A percentile compares a stretch with the other conserved stretches of the same genome.
Conservation (phyloP, 1,140 invertebrate species). For the Plectrocnemia conspersa region DNA sequence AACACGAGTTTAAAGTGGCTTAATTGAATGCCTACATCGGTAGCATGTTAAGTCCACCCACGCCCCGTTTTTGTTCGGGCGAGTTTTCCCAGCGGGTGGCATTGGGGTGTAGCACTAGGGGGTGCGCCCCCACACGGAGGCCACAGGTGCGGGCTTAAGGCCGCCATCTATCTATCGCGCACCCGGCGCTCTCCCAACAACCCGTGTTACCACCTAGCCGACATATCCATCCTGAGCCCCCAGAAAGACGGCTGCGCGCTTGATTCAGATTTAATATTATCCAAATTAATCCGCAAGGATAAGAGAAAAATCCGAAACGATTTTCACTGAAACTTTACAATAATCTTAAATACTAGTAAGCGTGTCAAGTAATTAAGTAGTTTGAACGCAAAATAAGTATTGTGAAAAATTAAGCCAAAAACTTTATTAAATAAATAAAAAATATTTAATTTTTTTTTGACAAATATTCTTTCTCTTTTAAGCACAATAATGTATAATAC, state of each 20-base stretch:
- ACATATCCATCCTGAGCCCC: conserved; percentile 3
- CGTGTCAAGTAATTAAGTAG: too few relatives aligned
- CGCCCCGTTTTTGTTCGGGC: conserved; percentile 4
- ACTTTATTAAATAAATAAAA: too few relatives aligned
- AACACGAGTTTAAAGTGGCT: conserved; percentile 18
- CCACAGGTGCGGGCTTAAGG: conserved; percentile 18
- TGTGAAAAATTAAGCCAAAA: too few relatives aligned
- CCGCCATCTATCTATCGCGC: conserved; percentile 18
- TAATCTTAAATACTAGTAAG: too few relatives aligned
- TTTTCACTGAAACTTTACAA: too few relatives aligned
- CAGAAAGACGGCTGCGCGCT: conserved; percentile 8
- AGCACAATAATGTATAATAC: too few relatives aligned
- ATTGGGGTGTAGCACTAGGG: neutral
- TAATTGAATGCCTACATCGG: conserved; percentile 21
- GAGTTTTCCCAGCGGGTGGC: neutral
- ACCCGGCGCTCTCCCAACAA: conserved; percentile 7
- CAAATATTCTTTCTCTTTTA: too few relatives aligned
- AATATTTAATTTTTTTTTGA: too few relatives aligned
- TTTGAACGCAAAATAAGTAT: too few relatives aligned
- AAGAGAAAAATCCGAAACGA: too few relatives aligned
- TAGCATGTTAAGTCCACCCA: conserved; percentile 12
- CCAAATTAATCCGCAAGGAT: too few relatives aligned
- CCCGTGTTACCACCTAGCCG: conserved; percentile 7
- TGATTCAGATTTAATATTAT: conserved; percentile 1
- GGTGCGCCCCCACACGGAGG: neutral